Evolutionary conservation across 2,113 vertebrate species (phyloP).

Genomic region (Xiphias gladius): DNA sequence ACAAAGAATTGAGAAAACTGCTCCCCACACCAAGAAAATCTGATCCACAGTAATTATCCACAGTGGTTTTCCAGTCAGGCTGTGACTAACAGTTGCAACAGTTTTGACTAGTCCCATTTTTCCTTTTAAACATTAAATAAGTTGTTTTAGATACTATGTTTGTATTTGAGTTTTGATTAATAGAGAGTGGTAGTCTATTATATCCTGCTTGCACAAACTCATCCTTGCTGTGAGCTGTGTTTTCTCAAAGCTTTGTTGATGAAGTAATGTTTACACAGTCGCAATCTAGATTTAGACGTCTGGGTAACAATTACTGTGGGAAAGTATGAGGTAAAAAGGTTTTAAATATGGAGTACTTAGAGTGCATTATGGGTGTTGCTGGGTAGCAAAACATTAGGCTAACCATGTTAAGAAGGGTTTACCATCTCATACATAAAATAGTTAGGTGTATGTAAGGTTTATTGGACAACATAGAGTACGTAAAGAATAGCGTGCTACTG

Average conservation of each 20-base stretch:
- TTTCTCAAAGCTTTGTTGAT: constrained; percentile 12
- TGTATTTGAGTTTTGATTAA: neutral
- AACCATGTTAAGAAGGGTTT: too few relatives aligned
- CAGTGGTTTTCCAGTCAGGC: constrained; percentile 25
- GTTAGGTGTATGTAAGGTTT: too few relatives aligned
- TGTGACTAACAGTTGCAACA: constrained; percentile 15
- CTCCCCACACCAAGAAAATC: neutral
- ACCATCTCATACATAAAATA: too few relatives aligned
- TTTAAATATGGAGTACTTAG: too few relatives aligned
- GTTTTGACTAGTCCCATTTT: neutral
- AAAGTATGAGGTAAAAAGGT: neutral
- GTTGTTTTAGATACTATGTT: neutral
- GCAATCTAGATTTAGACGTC: neutral
- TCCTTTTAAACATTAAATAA: neutral
- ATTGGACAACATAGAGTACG: too few relatives aligned
- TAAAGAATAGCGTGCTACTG: too few relatives aligned
- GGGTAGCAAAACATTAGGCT: too few relatives aligned
- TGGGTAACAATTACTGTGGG: neutral
- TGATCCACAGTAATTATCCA: constrained; percentile 18
- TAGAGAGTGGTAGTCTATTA: neutral
- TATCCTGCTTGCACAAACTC: neutral
- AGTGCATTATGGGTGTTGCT: too few relatives aligned
- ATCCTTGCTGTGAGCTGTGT: neutral
- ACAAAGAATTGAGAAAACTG: neutral
- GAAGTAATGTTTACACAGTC: neutral